Conservation (phyloP, 2,797 vertebrate species). For the Acestrorhynchus altus region DNA sequence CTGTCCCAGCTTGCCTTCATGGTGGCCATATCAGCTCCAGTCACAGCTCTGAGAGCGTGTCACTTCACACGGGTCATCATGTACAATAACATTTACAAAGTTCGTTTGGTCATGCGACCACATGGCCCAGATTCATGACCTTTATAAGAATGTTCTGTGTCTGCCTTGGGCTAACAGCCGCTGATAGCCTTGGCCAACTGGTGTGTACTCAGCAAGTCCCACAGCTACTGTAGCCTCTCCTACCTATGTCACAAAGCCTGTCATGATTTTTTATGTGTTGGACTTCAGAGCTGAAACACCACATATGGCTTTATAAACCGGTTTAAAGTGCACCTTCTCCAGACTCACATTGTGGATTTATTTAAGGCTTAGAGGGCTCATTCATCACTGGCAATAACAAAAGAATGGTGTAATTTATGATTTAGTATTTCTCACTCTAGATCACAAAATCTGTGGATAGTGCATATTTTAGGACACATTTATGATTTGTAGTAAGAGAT, state of each 20-base stretch:
- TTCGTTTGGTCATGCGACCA: conserved; percentile 63
- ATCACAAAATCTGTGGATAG: too few species aligned
- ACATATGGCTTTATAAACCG: not conserved
- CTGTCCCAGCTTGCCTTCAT: conserved; percentile 60
- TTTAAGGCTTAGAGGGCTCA: not conserved
- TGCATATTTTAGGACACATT: too few species aligned
- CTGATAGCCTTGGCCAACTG: conserved; percentile 59
- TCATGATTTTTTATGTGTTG: conserved; percentile 18
- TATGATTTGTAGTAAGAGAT: not conserved
- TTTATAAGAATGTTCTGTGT: conserved; percentile 64
- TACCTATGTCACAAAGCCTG: conserved; percentile 23
- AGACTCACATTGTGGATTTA: conserved; percentile 17
- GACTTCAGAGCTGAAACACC: conserved; percentile 39
- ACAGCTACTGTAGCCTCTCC: conserved; percentile 53
- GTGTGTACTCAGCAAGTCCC: conserved; percentile 65
- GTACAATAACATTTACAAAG: conserved; percentile 68
- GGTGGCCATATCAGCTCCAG: conserved; percentile 56
- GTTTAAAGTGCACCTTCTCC: not conserved
- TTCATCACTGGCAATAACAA: not conserved
- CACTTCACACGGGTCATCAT: conserved; percentile 49
- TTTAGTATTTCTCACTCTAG: not conserved
- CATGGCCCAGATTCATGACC: conserved; percentile 63
- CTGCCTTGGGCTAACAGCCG: conserved; percentile 64
- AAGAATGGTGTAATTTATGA: not conserved
- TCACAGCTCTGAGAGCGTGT: conserved; percentile 22